Evolutionary conservation across 2,888 invertebrate genomes (phyloP), one percentile per base, ranked within the genome.

Genomic region (Xylocampa areola): DNA sequence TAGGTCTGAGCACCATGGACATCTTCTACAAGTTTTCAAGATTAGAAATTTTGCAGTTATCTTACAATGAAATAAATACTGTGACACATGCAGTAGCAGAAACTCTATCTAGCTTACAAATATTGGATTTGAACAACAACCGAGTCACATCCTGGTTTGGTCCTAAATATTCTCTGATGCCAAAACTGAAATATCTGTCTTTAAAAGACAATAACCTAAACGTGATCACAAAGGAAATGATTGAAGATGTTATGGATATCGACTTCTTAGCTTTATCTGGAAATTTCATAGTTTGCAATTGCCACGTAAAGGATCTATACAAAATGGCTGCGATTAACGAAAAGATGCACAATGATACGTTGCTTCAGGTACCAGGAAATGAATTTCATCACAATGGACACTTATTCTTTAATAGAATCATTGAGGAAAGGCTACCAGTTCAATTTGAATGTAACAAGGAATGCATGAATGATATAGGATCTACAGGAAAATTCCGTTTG

Each of bases 261-360:
- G 77, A 88, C 0, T 94, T 90, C 50, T 58, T 96, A 0, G 93
- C 92, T 0, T 44, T 96, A 0, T 91, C 94, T 0, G 89, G 88
- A 0, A 96, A 96, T 73, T 92, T 93, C 5, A 92, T 96, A 14
- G 85, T 95, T 0, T 96, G 96, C 73, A 95, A 94, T 45, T 96
- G 96, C 57, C 81, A 91, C 2, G 79, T 94, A 0, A 89, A 94
- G 50, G 92, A 95, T n/a, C 82, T 95, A 6, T 89, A 94, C 27
- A 93, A 94, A 29, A 69, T 87, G 11, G 88, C 88, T 0, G 60
- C 76, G 0, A 62, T 47, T 0, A 87, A 87, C n/a, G 83, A 81
- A 50, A 59, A 53, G 6, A 51, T 17, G 0, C 0, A 36, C 0
- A 21, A 65, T 0, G 33, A 65, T 2, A 25, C 4, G 2, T 4